A percentile compares a stretch with the other conserved stretches of the same genome.
Conservation (phyloP, 2,888 invertebrate genomes). For the Metalampra italica region DNA sequence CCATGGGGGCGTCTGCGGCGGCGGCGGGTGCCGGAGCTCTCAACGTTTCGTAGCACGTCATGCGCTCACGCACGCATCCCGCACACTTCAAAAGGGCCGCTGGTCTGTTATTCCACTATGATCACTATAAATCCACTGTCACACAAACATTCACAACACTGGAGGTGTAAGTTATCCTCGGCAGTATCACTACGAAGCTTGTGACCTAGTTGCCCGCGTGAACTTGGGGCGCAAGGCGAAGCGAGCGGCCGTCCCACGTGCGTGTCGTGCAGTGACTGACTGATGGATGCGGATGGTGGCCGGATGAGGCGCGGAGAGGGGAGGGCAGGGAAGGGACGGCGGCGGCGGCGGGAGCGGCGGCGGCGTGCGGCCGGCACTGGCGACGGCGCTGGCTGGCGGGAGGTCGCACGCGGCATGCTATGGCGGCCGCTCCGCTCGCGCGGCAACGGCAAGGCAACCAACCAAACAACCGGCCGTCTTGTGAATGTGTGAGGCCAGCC, state of each 20-base stretch:
- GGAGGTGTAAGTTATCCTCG: slow-evolving; percentile 36
- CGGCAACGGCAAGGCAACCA: neutral
- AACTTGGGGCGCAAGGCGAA: slow-evolving; percentile 40
- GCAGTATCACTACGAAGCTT: slow-evolving; percentile 47
- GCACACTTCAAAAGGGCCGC: slow-evolving; percentile 74
- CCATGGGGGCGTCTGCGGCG: slow-evolving; percentile 81
- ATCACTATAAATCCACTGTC: slow-evolving; percentile 52
- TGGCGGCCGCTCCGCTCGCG: neutral
- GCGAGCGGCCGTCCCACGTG: slow-evolving; percentile 48
- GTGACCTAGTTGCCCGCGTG: slow-evolving; percentile 74
- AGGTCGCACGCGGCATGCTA: neutral
- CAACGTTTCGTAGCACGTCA: slow-evolving; percentile 79
- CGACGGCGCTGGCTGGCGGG: neutral
- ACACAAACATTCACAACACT: slow-evolving; percentile 54
- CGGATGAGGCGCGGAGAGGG: slow-evolving; percentile 23
- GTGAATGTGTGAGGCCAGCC: neutral
- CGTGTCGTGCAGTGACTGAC: slow-evolving; percentile 67
- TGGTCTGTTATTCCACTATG: slow-evolving; percentile 50
- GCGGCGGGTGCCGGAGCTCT: slow-evolving; percentile 72
- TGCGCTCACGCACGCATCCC: slow-evolving; percentile 79
- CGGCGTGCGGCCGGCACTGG: slow-evolving; percentile 19
- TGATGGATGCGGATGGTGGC: slow-evolving; percentile 46
- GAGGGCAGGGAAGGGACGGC: slow-evolving; percentile 33
- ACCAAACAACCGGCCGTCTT: neutral
- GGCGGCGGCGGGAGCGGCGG: slow-evolving; percentile 35